A percentile compares a stretch with the other conserved stretches of the same genome.
These are phyloP conservation scores for Iselma pallidipennis DNA, from an alignment of 2,888 invertebrate genomes.

Conservation along the genomic window DNA sequence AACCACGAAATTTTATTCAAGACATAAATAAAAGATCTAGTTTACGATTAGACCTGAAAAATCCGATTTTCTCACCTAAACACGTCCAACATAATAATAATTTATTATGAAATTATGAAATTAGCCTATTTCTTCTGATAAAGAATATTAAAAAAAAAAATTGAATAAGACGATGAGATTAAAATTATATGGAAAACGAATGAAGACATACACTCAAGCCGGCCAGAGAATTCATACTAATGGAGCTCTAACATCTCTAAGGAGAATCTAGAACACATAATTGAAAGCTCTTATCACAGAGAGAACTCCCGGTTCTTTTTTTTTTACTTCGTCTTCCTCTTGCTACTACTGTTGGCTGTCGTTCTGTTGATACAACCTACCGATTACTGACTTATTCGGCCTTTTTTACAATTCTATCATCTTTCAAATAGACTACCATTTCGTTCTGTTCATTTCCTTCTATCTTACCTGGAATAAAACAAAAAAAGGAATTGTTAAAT, in stretches of 20 bases:
- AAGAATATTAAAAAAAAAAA: not conserved
- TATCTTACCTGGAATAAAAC: not conserved
- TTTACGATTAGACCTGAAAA: constrained; percentile 18
- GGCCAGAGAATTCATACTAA: constrained; percentile 13
- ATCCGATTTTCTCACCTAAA: constrained; percentile 16
- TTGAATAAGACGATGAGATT: constrained; percentile 9
- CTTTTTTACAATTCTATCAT: not conserved
- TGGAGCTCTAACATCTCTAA: constrained; percentile 25
- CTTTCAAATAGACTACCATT: not conserved
- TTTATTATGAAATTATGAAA: not conserved
- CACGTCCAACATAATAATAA: constrained; percentile 11
- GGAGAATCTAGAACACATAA: constrained; percentile 27
- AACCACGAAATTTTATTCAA: not conserved
- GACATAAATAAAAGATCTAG: constrained; percentile 22
- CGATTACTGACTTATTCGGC: not conserved
- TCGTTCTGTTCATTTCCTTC: not conserved
- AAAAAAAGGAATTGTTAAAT: not conserved
- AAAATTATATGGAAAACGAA: constrained; percentile 17
- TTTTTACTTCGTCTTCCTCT: not conserved
- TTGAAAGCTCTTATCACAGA: constrained; percentile 29
- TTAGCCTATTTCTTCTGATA: not conserved
- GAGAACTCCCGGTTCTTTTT: not conserved
- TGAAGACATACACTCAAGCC: constrained; percentile 17
- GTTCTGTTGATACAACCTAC: not conserved
- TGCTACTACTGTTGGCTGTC: not conserved